These are phyloP conservation scores for Catostylus mosaicus DNA, from an alignment of 30 jellyfish, hydroid and myxozoan genomes.

Conservation along the genomic window DNA sequence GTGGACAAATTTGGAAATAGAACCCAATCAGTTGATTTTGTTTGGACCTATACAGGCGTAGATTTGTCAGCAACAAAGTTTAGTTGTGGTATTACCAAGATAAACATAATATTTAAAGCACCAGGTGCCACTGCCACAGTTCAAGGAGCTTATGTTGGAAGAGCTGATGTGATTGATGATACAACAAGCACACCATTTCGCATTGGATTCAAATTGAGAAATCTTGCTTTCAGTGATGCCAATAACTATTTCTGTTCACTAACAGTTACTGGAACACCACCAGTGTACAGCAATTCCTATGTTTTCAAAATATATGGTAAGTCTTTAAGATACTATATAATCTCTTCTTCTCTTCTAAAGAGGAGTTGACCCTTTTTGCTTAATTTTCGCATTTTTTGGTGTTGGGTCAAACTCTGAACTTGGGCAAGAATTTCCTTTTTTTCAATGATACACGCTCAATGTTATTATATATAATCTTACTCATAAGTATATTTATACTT, in stretches of 20 bases:
- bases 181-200: not conserved
- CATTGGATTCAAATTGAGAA: conserved; percentile 9
- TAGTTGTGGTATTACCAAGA: not conserved
- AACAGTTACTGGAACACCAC: not conserved
- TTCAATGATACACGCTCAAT: no score
- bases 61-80: not conserved
- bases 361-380: no score
- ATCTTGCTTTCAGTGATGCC: conserved; percentile 1
- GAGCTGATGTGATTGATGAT: conserved; percentile 3
- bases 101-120: not conserved
- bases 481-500: no score
- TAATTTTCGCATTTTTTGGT: no score
- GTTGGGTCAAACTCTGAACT: no score
- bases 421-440: no score
- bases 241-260: not conserved
- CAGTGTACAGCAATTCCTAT: not conserved
- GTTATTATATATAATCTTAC: no score
- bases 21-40: not conserved
- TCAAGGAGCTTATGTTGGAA: not conserved
- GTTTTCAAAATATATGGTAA: conserved; percentile 6
- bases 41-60: not conserved
- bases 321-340: no score
- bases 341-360: no score
- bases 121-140: not conserved
- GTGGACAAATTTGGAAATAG: not conserved